Conservation (phyloP, 2,797 vertebrate genomes). For the Syngnathus rostellatus region DNA sequence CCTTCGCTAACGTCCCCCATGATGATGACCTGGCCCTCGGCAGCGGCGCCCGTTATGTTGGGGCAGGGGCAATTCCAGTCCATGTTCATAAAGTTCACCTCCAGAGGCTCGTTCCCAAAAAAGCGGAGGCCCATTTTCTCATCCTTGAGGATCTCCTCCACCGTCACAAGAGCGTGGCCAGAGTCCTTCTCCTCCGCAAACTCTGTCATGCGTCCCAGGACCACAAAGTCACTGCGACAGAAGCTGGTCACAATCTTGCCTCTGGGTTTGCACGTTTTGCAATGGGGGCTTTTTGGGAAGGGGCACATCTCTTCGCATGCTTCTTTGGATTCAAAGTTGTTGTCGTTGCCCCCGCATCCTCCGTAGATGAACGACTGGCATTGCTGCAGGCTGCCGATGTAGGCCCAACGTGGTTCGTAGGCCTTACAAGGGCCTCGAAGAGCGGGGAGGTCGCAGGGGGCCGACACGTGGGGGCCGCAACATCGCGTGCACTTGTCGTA, state of each 20-base stretch:
- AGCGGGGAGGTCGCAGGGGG: constrained; percentile 78
- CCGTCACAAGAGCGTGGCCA: constrained; percentile 80
- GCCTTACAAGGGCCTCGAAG: constrained; percentile 91
- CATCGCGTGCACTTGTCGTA: constrained; percentile 83
- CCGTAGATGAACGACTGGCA: constrained; percentile 94
- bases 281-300: constrained; percentile 79
- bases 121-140: constrained; percentile 97
- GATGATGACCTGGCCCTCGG: constrained; percentile 85
- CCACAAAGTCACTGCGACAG: constrained; percentile 91
- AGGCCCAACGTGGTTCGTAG: constrained; percentile 89
- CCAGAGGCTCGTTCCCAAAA: constrained; percentile 85
- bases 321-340: constrained; percentile 93
- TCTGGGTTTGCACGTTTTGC: constrained; percentile 82
- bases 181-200: constrained; percentile 82
- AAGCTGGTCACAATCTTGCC: constrained; percentile 95
- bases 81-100: constrained; percentile 88
- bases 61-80: constrained; percentile 96
- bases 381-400: constrained; percentile 73
- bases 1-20: constrained; percentile 89
- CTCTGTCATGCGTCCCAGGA: constrained; percentile 83
- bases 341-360: constrained; percentile 88
- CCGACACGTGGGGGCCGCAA: constrained; percentile 79
- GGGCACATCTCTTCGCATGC: constrained; percentile 89
- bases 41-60: constrained; percentile 75
- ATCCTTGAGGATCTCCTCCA: constrained; percentile 94